Conservation (phyloP, 2,888 invertebrate species). For the Melanotus villosus region DNA sequence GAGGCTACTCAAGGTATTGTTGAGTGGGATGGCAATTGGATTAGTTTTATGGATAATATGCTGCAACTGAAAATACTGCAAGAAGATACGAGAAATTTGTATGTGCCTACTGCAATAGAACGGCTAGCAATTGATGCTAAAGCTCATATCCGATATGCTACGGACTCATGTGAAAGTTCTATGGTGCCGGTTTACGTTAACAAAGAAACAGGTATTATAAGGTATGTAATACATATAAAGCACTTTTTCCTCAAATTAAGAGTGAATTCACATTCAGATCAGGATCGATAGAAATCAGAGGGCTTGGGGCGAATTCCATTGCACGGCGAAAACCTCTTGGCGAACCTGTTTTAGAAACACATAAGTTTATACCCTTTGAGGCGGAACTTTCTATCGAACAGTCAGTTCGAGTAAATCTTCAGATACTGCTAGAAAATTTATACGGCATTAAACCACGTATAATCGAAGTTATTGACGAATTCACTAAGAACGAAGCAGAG, state of each 20-base stretch:
- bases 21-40: neutral
- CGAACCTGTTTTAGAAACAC: conserved; percentile 84
- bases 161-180: too few species aligned
- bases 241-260: too few species aligned
- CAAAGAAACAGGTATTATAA: too few species aligned
- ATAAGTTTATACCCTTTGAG: conserved; percentile 78
- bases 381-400: conserved; percentile 68
- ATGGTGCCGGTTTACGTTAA: too few species aligned
- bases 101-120: too few species aligned
- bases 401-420: conserved; percentile 77
- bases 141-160: too few species aligned
- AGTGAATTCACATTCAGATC: too few species aligned
- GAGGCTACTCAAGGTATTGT: neutral
- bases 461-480: conserved; percentile 67
- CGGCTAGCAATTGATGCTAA: neutral
- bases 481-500: conserved; percentile 60
- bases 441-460: conserved; percentile 75
- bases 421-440: conserved; percentile 81
- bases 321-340: conserved; percentile 78
- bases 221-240: too few species aligned
- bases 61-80: too few species aligned
- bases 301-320: neutral
- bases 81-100: too few species aligned
- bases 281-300: too few species aligned
- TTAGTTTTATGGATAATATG: neutral